phyloP scores from a whole-genome alignment of 2,888 invertebrate species.

The Willowsia nigromaculata region DNA sequence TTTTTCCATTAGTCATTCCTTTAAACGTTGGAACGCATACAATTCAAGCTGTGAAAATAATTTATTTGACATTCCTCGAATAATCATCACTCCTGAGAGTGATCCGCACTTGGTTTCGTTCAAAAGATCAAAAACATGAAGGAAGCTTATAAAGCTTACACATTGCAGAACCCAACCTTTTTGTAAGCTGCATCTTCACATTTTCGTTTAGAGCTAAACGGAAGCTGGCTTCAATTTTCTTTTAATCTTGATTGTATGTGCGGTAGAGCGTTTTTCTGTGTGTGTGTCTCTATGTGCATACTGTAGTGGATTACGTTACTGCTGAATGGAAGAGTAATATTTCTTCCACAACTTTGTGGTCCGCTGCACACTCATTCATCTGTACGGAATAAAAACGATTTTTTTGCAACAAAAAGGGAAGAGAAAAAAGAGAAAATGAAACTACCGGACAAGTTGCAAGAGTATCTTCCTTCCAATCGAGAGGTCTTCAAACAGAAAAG shows the following conservation, averaged over 20 bases:
- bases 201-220: not conserved
- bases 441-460: slow-evolving; percentile 73
- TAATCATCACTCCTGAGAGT: not conserved
- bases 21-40: too few relatives aligned
- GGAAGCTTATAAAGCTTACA: not conserved
- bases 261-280: not conserved
- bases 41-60: not conserved
- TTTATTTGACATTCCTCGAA: not conserved
- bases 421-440: slow-evolving; percentile 48
- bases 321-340: not conserved
- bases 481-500: slow-evolving; percentile 84
- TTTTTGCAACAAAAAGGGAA: not conserved
- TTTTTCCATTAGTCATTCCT: too few relatives aligned
- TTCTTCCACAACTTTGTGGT: not conserved
- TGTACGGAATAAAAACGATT: not conserved
- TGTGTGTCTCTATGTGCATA: not conserved
- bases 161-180: not conserved
- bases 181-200: not conserved
- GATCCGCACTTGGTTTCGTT: not conserved
- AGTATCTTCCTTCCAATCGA: slow-evolving; percentile 80
- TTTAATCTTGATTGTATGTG: not conserved
- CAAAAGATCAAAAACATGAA: not conserved
- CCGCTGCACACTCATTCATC: not conserved
- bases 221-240: not conserved
- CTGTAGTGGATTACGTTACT: not conserved